Evolutionary conservation across 2,888 invertebrate genomes (phyloP).

Genomic region (Drosophila neotestacea): DNA sequence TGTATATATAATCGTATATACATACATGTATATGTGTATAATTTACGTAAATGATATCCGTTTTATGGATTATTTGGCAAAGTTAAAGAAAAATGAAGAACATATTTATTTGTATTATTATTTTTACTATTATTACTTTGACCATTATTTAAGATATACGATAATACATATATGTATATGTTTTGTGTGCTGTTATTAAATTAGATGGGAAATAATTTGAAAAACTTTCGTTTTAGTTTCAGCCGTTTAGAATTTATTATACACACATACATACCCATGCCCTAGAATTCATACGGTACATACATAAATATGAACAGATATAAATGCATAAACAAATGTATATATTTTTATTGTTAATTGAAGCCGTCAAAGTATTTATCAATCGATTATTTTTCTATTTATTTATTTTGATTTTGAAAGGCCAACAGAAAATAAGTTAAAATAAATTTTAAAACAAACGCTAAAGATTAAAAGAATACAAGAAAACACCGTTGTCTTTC

Average conservation of each 20-base stretch:
- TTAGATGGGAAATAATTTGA: slow-evolving; percentile 42
- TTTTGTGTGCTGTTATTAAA: slow-evolving; percentile 58
- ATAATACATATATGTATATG: slow-evolving; percentile 3
- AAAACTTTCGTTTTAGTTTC: slow-evolving; percentile 39
- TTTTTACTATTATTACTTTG: slow-evolving; percentile 14
- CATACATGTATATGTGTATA: slow-evolving; percentile 47
- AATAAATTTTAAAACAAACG: slow-evolving; percentile 39
- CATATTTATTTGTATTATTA: slow-evolving; percentile 54
- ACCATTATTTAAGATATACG: slow-evolving; percentile 5
- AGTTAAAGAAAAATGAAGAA: slow-evolving; percentile 38
- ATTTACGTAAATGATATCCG: slow-evolving; percentile 69
- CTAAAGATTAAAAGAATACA: slow-evolving; percentile 24
- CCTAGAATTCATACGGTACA: slow-evolving; percentile 1
- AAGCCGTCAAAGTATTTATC: slow-evolving; percentile 58
- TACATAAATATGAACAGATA: slow-evolving; percentile 1
- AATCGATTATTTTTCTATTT: slow-evolving; percentile 33
- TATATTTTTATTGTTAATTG: slow-evolving; percentile 42
- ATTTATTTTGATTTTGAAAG: slow-evolving; percentile 35
- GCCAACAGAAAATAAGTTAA: slow-evolving; percentile 30
- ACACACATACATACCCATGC: slow-evolving; percentile 8
- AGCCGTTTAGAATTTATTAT: slow-evolving; percentile 22
- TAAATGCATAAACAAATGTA: slow-evolving; percentile 1
- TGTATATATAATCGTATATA: slow-evolving; percentile 12
- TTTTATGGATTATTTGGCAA: slow-evolving; percentile 74
- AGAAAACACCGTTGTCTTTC: neutral